Evolutionary conservation across 2,113 vertebrate species (phyloP).

Genomic region (Dicaeum eximium): DNA sequence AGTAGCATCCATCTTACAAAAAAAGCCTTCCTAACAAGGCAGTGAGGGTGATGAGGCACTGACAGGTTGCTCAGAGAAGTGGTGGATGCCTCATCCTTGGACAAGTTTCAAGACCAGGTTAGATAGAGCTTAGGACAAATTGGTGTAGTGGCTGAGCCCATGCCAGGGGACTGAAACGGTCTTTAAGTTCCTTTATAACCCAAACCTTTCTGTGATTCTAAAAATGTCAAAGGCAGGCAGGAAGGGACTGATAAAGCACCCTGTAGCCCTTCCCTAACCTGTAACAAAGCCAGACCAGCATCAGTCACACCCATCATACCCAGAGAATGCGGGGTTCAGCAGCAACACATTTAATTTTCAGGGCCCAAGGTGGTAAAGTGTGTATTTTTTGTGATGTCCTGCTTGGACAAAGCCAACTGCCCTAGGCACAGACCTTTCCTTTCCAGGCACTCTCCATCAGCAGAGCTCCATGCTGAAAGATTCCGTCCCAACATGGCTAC

Average conservation of each 20-base stretch:
- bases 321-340: neutral
- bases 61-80: neutral
- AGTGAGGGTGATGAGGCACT: neutral
- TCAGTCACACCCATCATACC: neutral
- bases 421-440: neutral
- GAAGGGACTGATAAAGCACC: neutral
- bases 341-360: neutral
- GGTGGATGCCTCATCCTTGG: neutral
- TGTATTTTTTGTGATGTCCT: neutral
- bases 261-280: neutral
- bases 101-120: neutral
- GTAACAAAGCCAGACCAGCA: neutral
- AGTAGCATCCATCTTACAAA: neutral
- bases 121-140: neutral
- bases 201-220: neutral
- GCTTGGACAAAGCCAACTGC: neutral
- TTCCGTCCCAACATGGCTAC: rapidly evolving
- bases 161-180: neutral
- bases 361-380: neutral
- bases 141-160: neutral
- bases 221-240: neutral
- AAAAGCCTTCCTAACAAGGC: neutral
- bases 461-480: rapidly evolving
- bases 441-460: neutral
- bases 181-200: neutral